phyloP scores from a whole-genome alignment of 2,888 invertebrate genomes.

The Caenorhabditis macrosperma region DNA sequence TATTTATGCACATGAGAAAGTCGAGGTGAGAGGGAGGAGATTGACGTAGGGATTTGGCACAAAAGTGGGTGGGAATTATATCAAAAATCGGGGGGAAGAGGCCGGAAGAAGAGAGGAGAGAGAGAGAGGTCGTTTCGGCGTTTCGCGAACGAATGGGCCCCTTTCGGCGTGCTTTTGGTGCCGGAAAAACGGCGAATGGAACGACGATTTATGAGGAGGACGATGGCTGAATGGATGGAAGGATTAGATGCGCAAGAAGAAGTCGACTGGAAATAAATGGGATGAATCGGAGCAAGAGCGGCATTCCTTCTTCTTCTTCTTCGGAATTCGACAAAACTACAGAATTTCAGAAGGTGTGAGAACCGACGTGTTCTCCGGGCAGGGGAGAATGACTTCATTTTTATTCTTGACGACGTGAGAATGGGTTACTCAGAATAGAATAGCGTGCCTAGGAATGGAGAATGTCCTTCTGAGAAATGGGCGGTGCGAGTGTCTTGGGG shows the following conservation, averaged over 20 bases:
- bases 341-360: background rate
- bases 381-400: no score
- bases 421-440: no score
- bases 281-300: background rate
- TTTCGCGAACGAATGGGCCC: background rate
- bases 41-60: slow-evolving; percentile 15
- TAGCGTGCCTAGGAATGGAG: no score
- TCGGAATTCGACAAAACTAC: background rate
- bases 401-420: no score
- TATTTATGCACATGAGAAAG: background rate
- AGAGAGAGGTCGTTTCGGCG: slow-evolving; percentile 13
- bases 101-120: background rate
- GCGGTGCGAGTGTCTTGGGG: no score
- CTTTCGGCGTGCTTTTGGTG: slow-evolving; percentile 35
- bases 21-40: slow-evolving; percentile 20
- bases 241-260: slow-evolving; percentile 2
- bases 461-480: no score
- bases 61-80: slow-evolving; percentile 4
- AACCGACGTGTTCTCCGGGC: no score
- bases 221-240: slow-evolving; percentile 10
- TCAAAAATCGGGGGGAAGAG: slow-evolving; percentile 21
- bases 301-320: no score
- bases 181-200: slow-evolving; percentile 22
- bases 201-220: slow-evolving; percentile 40
- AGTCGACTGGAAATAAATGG: slow-evolving; percentile 24